Evolutionary conservation across 2,888 invertebrate species (phyloP).

Genomic region (Cylindroiulus punctatus): DNA sequence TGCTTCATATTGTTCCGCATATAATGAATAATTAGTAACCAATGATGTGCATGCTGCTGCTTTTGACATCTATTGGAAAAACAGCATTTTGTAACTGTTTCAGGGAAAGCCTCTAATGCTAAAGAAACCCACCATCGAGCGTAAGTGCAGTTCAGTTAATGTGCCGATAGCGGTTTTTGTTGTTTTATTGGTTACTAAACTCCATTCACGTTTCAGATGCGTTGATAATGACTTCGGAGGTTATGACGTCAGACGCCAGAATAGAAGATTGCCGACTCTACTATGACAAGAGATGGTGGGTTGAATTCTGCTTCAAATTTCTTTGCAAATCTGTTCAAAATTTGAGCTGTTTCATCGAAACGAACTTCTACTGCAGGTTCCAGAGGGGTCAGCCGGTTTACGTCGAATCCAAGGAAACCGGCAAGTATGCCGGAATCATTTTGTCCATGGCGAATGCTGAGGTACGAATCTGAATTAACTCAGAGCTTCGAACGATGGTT

Average conservation of each 20-base stretch:
- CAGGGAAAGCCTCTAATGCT: conserved; percentile 42
- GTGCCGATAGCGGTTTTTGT: too few species aligned
- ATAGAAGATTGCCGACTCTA: conserved; percentile 94
- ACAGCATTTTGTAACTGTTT: conserved; percentile 49
- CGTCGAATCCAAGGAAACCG: conserved; percentile 86
- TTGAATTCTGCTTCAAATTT: conserved; percentile 58
- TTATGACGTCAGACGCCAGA: conserved; percentile 65
- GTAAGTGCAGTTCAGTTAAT: background rate
- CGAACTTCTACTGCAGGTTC: conserved; percentile 72
- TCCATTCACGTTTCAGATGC: conserved; percentile 37
- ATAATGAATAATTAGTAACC: conserved; percentile 2
- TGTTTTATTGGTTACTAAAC: background rate
- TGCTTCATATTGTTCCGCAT: conserved; percentile 6
- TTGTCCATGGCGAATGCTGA: conserved; percentile 90
- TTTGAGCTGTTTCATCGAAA: conserved; percentile 30
- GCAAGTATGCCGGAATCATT: conserved; percentile 87
- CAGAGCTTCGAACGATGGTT: too few species aligned
- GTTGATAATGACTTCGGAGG: conserved; percentile 19
- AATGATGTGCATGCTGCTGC: background rate
- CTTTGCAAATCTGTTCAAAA: background rate
- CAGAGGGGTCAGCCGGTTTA: conserved; percentile 93
- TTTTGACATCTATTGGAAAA: conserved; percentile 33
- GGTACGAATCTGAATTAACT: conserved; percentile 68
- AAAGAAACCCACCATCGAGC: conserved; percentile 49
- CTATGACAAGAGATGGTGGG: conserved; percentile 89